Percentiles rank a stretch among this genome's conserved stretches.
These are phyloP conservation scores for Belonocnema kinseyi DNA, from an alignment of 1,140 invertebrate species.

Conservation along the genomic window DNA sequence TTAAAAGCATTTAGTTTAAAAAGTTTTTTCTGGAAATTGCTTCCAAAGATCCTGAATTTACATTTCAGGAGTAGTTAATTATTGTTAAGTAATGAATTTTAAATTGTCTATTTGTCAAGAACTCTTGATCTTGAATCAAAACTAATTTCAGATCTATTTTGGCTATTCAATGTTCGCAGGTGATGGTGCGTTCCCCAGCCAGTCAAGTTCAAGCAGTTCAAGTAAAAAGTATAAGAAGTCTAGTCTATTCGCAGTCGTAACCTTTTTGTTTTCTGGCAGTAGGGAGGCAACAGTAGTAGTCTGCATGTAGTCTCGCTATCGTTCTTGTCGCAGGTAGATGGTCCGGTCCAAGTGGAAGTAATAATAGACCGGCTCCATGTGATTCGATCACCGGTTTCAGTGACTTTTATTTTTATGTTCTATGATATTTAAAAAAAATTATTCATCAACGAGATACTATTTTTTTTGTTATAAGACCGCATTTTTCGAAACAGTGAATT, in stretches of 20 bases:
- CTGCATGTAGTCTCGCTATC: slow-evolving; percentile 19
- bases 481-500: no score
- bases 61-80: no score
- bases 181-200: slow-evolving; percentile 21
- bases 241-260: not conserved
- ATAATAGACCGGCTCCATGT: not conserved
- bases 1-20: no score
- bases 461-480: no score
- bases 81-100: no score
- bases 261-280: slow-evolving; percentile 4
- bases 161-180: not conserved
- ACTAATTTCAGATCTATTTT: not conserved
- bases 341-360: not conserved
- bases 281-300: not conserved
- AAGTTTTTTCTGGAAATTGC: no score
- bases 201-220: slow-evolving; percentile 43
- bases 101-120: no score
- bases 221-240: slow-evolving; percentile 37
- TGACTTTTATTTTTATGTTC: not conserved
- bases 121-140: not conserved
- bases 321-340: slow-evolving; percentile 22
- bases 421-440: no score
- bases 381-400: not conserved
- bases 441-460: no score
- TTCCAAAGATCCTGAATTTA: no score